Evolutionary conservation across 2,888 invertebrate species (phyloP).

Genomic region (Osmoderma eremita): DNA sequence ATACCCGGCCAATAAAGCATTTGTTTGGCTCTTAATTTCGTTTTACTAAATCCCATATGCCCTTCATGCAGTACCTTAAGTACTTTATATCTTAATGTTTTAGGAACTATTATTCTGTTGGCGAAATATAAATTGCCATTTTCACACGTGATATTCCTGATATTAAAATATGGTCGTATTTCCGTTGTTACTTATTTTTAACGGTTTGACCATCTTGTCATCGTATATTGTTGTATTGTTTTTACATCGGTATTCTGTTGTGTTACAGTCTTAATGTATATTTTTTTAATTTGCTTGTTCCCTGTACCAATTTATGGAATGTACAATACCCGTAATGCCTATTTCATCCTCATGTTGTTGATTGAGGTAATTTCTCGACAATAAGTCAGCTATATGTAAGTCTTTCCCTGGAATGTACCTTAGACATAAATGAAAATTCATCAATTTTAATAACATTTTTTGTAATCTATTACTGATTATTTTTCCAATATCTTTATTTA

Average conservation of each 20-base stretch:
- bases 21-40: slow-evolving; percentile 18
- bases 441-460: slow-evolving; percentile 23
- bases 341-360: no score
- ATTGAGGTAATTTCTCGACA: slow-evolving; percentile 9
- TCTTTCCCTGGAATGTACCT: slow-evolving; percentile 20
- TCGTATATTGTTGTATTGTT: no score
- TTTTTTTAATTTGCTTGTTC: no score
- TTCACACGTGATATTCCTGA: slow-evolving; percentile 34
- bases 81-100: slow-evolving; percentile 12
- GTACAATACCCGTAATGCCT: no score
- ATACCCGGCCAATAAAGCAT: slow-evolving; percentile 22
- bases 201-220: no score
- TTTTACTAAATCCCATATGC: slow-evolving; percentile 34
- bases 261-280: no score
- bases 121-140: slow-evolving; percentile 32
- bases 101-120: slow-evolving; percentile 39
- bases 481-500: slow-evolving; percentile 18
- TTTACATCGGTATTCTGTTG: no score
- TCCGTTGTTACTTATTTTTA: slow-evolving; percentile 16
- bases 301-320: no score
- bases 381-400: slow-evolving; percentile 15
- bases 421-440: slow-evolving; percentile 21
- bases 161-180: slow-evolving; percentile 34
- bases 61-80: slow-evolving; percentile 36
- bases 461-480: slow-evolving; percentile 26